A percentile compares a stretch with the other conserved stretches of the same genome.
Conservation (phyloP, 2,797 vertebrate genomes). For the Hypotaenidia philippensis region DNA sequence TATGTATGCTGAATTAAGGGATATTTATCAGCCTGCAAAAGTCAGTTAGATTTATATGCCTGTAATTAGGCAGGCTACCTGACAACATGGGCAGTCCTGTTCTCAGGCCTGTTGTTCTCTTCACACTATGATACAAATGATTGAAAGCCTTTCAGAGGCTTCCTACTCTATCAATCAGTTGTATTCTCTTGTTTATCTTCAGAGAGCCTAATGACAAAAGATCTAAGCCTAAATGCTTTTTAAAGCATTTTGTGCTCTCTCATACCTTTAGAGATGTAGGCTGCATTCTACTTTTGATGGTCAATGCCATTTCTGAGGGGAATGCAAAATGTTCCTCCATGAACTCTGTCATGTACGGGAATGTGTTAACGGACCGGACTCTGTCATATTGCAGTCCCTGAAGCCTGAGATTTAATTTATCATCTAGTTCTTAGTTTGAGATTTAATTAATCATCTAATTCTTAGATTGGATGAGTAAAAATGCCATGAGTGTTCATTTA, state of each 20-base stretch:
- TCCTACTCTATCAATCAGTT: neutral
- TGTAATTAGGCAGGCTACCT: neutral
- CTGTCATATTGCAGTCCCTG: neutral
- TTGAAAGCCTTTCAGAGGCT: neutral
- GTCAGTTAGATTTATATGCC: neutral
- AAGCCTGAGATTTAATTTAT: conserved; percentile 27
- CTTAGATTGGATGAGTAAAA: conserved; percentile 9
- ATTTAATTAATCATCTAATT: conserved; percentile 30
- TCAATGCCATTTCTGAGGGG: neutral
- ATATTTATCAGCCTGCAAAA: neutral
- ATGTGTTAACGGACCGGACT: neutral
- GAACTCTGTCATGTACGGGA: neutral
- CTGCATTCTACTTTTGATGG: neutral
- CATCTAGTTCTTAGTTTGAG: neutral
- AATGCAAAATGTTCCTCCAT: neutral
- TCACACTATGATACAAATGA: neutral
- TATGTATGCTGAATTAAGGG: neutral
- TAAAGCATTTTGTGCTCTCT: neutral
- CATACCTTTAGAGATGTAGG: neutral
- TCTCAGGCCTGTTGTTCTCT: neutral
- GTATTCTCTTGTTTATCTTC: neutral
- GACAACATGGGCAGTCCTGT: neutral
- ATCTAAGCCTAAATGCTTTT: neutral
- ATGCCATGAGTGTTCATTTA: neutral
- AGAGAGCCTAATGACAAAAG: neutral